Evolutionary conservation across 2,113 vertebrate genomes (phyloP).

Genomic region (Chelonoidis abingdonii): DNA sequence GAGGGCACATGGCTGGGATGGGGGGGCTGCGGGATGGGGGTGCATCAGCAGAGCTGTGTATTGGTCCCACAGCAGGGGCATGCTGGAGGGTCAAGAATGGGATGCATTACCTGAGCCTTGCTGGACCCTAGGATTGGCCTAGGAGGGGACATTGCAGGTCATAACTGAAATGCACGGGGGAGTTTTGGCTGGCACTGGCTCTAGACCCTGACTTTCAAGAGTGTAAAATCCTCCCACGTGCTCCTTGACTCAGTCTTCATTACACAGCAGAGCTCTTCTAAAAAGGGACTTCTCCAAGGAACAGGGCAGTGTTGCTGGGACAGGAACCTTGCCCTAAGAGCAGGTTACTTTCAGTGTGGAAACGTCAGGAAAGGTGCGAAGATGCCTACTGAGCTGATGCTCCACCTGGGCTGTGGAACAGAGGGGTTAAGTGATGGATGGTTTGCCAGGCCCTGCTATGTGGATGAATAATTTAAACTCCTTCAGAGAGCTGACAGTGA

Average conservation of each 20-base stretch:
- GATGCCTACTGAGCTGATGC: accelerated
- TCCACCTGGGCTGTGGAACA: too few relatives aligned
- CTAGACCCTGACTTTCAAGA: not conserved
- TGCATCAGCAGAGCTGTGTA: not conserved
- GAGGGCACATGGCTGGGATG: not conserved
- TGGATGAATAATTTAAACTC: not conserved
- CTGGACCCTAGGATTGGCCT: too few relatives aligned
- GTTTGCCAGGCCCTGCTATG: not conserved
- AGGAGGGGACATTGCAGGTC: too few relatives aligned
- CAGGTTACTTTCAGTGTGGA: not conserved
- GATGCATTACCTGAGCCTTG: too few relatives aligned
- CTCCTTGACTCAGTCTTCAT: not conserved
- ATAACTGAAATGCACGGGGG: not conserved
- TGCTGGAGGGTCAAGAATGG: too few relatives aligned
- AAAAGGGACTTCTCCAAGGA: not conserved
- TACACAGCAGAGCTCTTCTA: not conserved
- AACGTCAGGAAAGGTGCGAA: not conserved
- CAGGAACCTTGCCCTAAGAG: not conserved
- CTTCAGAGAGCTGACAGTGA: not conserved
- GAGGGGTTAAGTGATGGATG: not conserved
- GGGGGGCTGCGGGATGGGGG: not conserved
- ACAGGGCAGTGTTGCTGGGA: not conserved
- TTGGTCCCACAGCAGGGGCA: too few relatives aligned
- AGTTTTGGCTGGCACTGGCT: not conserved
- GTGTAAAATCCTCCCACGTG: too few relatives aligned